Conservation (phyloP, 2,888 invertebrate genomes). For the Cyclophora punctaria region DNA sequence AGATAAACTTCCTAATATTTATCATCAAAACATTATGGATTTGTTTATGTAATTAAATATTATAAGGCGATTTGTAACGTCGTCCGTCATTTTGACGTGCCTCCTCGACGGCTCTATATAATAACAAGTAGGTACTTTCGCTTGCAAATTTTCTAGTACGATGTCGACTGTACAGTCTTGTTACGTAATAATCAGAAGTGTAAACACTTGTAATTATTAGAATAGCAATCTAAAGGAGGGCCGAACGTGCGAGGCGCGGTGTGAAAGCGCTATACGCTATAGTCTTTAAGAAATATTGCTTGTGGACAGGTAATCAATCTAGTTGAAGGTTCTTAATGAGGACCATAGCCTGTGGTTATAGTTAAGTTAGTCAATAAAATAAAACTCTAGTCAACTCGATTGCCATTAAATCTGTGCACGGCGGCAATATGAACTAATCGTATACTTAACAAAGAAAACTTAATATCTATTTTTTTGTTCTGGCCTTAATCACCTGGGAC, state of each 20-base stretch:
- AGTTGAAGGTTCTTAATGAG: constrained; percentile 7
- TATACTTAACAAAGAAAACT: no score
- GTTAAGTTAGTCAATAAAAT: no score
- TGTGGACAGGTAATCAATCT: constrained; percentile 13
- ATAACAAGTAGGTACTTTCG: constrained; percentile 46
- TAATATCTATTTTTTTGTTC: no score
- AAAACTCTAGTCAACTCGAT: no score
- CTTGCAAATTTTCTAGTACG: constrained; percentile 56
- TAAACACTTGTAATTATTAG: constrained; percentile 60
- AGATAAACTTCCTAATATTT: constrained; percentile 12
- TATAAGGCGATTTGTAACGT: constrained; percentile 4
- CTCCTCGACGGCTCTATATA: constrained; percentile 6
- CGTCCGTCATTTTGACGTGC: constrained; percentile 26
- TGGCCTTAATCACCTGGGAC: no score
- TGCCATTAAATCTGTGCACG: no score
- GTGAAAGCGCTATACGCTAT: constrained; percentile 34
- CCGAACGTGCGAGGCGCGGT: constrained; percentile 30
- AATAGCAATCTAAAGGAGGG: constrained; percentile 53
- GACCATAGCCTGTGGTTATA: no score
- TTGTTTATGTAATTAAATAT: no score
- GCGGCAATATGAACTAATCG: no score
- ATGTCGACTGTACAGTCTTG: constrained; percentile 21
- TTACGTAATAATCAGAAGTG: constrained; percentile 45
- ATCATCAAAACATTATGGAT: no score
- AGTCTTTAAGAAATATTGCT: constrained; percentile 6